These are phyloP conservation scores for Sterna hirundo DNA, from an alignment of 2,113 vertebrate genomes.

Conservation along the genomic window DNA sequence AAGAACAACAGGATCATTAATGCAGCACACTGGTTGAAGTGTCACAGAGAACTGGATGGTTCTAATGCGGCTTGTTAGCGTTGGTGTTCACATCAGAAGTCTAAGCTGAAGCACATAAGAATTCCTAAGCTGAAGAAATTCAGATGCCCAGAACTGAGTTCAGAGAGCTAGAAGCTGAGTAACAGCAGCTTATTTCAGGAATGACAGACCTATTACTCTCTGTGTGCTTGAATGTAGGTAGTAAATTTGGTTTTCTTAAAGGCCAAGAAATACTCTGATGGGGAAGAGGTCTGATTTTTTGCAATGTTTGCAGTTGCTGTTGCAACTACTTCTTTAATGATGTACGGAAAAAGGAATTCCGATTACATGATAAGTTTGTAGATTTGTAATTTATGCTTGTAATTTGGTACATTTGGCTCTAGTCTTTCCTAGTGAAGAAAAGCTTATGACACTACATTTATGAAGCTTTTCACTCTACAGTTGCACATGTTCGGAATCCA, in stretches of 20 bases:
- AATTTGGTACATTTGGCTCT: neutral
- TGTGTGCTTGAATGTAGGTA: neutral
- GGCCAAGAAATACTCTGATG: neutral
- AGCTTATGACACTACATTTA: neutral
- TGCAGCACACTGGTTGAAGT: neutral
- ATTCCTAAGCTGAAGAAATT: neutral
- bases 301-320: neutral
- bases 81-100: neutral
- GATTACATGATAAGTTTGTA: neutral
- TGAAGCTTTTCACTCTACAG: neutral
- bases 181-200: neutral
- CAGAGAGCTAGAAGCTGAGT: neutral
- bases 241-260: neutral
- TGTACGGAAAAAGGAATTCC: neutral
- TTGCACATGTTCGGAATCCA: neutral
- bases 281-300: neutral
- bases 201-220: neutral
- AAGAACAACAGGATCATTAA: neutral
- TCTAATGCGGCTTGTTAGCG: neutral
- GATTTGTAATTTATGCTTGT: neutral
- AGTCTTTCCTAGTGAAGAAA: neutral
- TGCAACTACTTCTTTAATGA: neutral
- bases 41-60: neutral
- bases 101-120: neutral
- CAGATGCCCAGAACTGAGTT: neutral